phyloP scores from a whole-genome alignment of 2,797 vertebrate species.

The Xyrichtys novacula region DNA sequence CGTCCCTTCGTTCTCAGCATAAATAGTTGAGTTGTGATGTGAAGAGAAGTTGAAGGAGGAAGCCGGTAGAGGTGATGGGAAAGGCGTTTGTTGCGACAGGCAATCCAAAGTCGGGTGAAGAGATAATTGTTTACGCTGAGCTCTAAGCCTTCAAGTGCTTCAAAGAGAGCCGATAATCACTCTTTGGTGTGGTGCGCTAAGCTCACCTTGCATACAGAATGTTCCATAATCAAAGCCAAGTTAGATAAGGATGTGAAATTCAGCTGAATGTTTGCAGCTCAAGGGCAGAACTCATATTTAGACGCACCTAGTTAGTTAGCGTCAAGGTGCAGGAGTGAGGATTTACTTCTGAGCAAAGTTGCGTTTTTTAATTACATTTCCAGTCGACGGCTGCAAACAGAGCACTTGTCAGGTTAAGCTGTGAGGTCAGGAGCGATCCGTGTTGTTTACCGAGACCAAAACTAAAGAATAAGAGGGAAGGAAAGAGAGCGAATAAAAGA shows the following conservation, averaged over 20 bases:
- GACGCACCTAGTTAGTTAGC: slow-evolving; percentile 34
- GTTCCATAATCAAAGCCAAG: slow-evolving; percentile 61
- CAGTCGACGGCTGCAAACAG: slow-evolving; percentile 30
- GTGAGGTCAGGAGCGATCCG: slow-evolving; percentile 5
- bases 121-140: slow-evolving; percentile 78
- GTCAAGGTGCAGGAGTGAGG: slow-evolving; percentile 23
- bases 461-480: not conserved
- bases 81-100: slow-evolving; percentile 82
- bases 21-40: slow-evolving; percentile 6
- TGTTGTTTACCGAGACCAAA: slow-evolving; percentile 36
- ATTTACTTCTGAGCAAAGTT: slow-evolving; percentile 38
- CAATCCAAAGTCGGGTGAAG: slow-evolving; percentile 81
- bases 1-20: slow-evolving; percentile 18
- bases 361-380: slow-evolving; percentile 48
- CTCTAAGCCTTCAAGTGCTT: slow-evolving; percentile 72
- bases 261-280: slow-evolving; percentile 62
- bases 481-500: slow-evolving; percentile 56
- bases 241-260: slow-evolving; percentile 61
- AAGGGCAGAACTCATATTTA: slow-evolving; percentile 39
- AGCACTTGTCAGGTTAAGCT: slow-evolving; percentile 28
- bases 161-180: slow-evolving; percentile 72
- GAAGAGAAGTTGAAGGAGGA: slow-evolving; percentile 21
- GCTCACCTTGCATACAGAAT: slow-evolving; percentile 75
- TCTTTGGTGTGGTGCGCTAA: slow-evolving; percentile 54
- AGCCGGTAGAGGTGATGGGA: slow-evolving; percentile 48